Conservation (phyloP, 2,797 vertebrate genomes). For the Myotis findleyi region DNA sequence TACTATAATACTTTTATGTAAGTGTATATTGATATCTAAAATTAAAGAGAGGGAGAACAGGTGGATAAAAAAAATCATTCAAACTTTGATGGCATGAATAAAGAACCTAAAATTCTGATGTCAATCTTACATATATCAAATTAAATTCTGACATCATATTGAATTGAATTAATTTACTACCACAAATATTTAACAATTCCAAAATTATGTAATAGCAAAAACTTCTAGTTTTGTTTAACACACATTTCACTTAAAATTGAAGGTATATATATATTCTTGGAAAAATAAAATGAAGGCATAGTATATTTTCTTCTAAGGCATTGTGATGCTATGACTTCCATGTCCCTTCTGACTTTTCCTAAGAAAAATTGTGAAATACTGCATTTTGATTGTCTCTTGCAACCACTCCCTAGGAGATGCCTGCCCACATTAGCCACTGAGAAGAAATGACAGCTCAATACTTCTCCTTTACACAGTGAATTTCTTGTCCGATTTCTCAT, state of each 20-base stretch:
- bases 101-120: background rate
- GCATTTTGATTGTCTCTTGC: background rate
- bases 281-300: background rate
- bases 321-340: background rate
- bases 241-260: background rate
- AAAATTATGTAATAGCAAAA: constrained; percentile 27
- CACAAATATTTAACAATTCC: constrained; percentile 19
- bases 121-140: background rate
- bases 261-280: background rate
- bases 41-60: background rate
- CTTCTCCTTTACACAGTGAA: background rate
- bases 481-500: background rate
- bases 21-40: background rate
- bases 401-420: background rate
- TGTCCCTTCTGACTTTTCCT: background rate
- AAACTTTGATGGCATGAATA: background rate
- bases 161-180: background rate
- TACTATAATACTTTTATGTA: background rate
- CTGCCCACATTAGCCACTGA: background rate
- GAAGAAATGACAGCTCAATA: background rate
- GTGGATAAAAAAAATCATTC: background rate
- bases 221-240: background rate
- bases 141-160: background rate
- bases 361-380: background rate
- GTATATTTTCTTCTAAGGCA: background rate